Evolutionary conservation across 2,888 invertebrate species (phyloP).

Genomic region (Agriopis marginaria): DNA sequence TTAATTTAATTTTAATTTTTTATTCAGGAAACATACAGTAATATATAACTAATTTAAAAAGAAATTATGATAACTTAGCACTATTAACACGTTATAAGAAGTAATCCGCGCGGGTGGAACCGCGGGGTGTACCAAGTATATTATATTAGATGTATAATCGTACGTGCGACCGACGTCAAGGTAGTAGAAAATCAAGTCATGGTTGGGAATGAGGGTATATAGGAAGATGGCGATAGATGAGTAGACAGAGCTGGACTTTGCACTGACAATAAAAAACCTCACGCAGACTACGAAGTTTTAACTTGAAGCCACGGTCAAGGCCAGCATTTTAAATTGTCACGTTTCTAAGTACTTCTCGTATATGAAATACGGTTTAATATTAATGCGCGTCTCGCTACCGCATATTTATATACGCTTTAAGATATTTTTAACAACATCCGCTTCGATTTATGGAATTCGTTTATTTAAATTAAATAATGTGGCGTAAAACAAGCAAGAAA

Average conservation of each 20-base stretch:
- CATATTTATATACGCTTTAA: slow-evolving; percentile 13
- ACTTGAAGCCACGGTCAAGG: slow-evolving; percentile 18
- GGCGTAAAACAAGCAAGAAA: neutral
- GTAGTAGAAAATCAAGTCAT: too few species aligned
- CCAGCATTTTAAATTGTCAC: neutral
- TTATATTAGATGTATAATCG: too few species aligned
- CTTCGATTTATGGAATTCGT: slow-evolving; percentile 5
- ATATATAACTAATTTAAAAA: too few species aligned
- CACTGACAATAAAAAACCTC: neutral
- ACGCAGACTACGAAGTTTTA: neutral
- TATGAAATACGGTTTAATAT: slow-evolving; percentile 23
- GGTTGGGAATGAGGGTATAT: too few species aligned
- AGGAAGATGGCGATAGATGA: too few species aligned
- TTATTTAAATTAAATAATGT: slow-evolving; percentile 13
- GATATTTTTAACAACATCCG: slow-evolving; percentile 7
- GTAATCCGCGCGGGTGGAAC: too few species aligned
- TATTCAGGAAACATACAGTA: too few species aligned
- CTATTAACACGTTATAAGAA: too few species aligned
- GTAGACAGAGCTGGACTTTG: neutral
- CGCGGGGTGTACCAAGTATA: too few species aligned
- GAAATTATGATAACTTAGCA: too few species aligned
- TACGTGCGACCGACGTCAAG: too few species aligned
- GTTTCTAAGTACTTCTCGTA: slow-evolving; percentile 1
- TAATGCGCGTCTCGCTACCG: slow-evolving; percentile 13
- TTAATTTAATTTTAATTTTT: too few species aligned